Base-by-base conservation (phyloP, 2,888 invertebrate genomes). In the Dioctria rufipes region DNA sequence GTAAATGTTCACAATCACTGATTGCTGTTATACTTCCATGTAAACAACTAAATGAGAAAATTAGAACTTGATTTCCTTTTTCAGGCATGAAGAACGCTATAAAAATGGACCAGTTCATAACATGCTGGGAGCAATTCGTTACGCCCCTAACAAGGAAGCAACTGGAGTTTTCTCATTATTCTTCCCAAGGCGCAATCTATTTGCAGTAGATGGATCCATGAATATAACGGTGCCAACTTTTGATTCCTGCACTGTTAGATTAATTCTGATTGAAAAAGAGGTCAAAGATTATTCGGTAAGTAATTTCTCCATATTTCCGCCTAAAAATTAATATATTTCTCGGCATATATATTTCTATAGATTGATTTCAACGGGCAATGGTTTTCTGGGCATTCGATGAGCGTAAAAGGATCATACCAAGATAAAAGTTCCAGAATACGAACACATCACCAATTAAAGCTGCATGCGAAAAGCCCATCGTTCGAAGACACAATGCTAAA, bases 201-300 rank as follows among this genome's bases (percentile, higher is more conserved):
- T 94, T 84, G 92, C 92, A 37, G 87, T 95, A 66, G 94, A 95
- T 86, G 92, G 92, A 0, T 92, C 93, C 82, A 88, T 94, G 11
- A 95, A 95, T 86, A 89, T 95, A 77, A 94, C 94, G 0, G 90
- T 95, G 65, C 95, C 95, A 0, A 92, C 93, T 0, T 91, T 94
- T 83, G 92, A 93, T 80, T 94, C 95, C 0, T 93, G 95, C 89
- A 89, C 92, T 0, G 87, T 93, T 2, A 91, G 92, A 73, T 89
- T 92, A 0, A 93, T 93, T 84, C 89, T 95, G 6, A 92, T 91
- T 49, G 95, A 95, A 86, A 94, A 94, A 84, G 90, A 90, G 65
- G 88, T 90, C 0, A 92, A 92, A 81, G 93, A 94, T 84, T 96
- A 92, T 86, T 93, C 93, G 88, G 94, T 94, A 88, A 90, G 90